A percentile compares a stretch with the other conserved stretches of the same genome.
Conservation (phyloP, 2,888 invertebrate species). For the Polyommatus icarus region DNA sequence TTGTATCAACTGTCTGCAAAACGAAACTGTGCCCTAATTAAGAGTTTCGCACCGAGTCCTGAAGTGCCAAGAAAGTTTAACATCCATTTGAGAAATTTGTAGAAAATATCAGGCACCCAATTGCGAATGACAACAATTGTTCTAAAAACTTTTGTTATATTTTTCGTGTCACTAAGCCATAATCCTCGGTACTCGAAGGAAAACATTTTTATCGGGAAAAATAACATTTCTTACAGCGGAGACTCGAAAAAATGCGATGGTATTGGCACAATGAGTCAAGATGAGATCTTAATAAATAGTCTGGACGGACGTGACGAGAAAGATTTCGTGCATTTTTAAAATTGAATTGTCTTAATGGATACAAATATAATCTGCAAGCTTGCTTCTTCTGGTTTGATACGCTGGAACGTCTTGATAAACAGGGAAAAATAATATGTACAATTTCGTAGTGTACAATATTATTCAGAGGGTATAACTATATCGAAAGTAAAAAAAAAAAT, state of each 20-base stretch:
- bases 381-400: too few species aligned
- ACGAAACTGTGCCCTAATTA: not conserved
- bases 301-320: not conserved
- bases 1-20: not conserved
- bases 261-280: not conserved
- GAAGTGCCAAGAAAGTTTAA: conserved; percentile 16
- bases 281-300: conserved; percentile 3
- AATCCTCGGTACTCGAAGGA: not conserved
- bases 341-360: not conserved
- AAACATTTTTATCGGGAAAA: conserved; percentile 9
- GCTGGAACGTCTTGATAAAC: too few species aligned
- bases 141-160: not conserved
- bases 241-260: not conserved
- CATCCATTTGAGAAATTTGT: conserved; percentile 1
- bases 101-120: not conserved
- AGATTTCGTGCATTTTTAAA: not conserved
- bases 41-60: not conserved
- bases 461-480: too few species aligned
- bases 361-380: not conserved
- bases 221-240: not conserved
- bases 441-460: too few species aligned
- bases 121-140: conserved; percentile 12
- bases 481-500: too few species aligned
- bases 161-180: conserved; percentile 9
- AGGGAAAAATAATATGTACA: too few species aligned